Conservation (phyloP, 2,797 vertebrate genomes). For the Champsocephalus esox region DNA sequence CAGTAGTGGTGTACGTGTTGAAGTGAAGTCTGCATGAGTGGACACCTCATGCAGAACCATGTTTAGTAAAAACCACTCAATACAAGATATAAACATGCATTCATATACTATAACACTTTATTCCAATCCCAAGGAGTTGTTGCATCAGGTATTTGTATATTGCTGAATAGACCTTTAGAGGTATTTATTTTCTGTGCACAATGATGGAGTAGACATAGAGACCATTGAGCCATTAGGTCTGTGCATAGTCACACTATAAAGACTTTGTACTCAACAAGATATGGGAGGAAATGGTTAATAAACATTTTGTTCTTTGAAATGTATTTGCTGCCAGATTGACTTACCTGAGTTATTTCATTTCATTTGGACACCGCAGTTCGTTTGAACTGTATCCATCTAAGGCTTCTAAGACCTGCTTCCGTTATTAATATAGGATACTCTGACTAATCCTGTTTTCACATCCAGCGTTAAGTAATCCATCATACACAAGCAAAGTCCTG, state of each 20-base stretch:
- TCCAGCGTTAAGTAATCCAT: neutral
- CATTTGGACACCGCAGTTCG: neutral
- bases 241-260: neutral
- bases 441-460: conserved; percentile 14
- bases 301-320: neutral
- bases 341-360: neutral
- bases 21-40: no score
- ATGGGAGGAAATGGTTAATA: neutral
- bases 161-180: neutral
- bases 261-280: neutral
- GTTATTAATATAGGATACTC: neutral
- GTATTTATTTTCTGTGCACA: neutral
- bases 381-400: conserved; percentile 1
- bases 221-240: neutral
- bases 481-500: neutral
- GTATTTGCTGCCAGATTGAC: neutral
- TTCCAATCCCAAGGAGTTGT: neutral
- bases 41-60: no score
- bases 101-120: neutral
- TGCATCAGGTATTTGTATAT: neutral
- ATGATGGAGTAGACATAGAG: neutral
- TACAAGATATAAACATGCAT: no score
- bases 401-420: neutral
- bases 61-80: no score
- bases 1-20: no score